These are phyloP conservation scores for Hafferia zeledoni DNA, from an alignment of 2,797 vertebrate species.

Conservation along the genomic window DNA sequence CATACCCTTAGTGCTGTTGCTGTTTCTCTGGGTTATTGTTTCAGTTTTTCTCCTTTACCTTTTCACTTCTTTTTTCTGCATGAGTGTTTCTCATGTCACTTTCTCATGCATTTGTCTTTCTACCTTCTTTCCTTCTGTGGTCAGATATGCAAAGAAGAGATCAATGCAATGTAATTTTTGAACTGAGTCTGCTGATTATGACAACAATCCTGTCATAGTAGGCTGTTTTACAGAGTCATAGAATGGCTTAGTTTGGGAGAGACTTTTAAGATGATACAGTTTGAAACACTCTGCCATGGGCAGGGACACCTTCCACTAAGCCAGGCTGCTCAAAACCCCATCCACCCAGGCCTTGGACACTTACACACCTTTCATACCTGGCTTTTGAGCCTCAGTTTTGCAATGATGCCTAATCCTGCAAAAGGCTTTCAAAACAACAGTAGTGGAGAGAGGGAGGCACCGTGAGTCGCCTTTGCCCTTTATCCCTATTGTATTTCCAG, in stretches of 20 bases:
- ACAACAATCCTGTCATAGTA: background rate
- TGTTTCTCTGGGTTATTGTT: background rate
- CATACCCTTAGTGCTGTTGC: background rate
- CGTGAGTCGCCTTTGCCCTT: fast-evolving
- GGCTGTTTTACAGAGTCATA: background rate
- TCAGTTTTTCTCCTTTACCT: background rate
- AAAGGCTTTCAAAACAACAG: too few relatives aligned
- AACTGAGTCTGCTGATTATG: background rate
- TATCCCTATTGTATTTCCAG: background rate
- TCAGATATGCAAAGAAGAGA: background rate
- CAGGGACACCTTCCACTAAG: background rate
- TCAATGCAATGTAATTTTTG: background rate
- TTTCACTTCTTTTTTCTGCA: background rate
- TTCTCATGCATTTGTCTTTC: background rate
- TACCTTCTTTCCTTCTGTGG: background rate
- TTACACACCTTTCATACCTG: background rate
- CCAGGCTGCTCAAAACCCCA: background rate
- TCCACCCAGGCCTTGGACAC: background rate
- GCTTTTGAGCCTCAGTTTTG: background rate
- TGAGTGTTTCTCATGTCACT: background rate
- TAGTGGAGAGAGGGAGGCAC: too few relatives aligned
- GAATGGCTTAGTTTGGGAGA: background rate
- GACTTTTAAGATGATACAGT: background rate
- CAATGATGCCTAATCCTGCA: too few relatives aligned
- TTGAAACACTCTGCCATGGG: background rate